phyloP scores from a whole-genome alignment of 2,113 vertebrate genomes.

The Brachionichthys hirsutus region DNA sequence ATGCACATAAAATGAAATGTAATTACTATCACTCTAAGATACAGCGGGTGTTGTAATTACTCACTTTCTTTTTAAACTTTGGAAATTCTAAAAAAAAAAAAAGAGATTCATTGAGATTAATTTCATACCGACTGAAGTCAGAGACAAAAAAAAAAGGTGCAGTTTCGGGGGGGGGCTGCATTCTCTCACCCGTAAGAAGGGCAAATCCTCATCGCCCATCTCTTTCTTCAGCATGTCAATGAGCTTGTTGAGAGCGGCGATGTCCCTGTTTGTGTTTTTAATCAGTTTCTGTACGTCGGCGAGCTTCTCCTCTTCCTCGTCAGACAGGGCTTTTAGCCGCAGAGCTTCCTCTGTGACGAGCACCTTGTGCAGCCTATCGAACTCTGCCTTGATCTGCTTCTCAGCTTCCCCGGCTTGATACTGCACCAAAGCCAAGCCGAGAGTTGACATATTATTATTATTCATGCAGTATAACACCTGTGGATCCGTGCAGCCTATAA shows the following conservation, averaged over 20 bases:
- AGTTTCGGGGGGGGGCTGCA: neutral
- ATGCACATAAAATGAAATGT: no score
- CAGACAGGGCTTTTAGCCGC: conserved; percentile 56
- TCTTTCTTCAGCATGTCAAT: conserved; percentile 63
- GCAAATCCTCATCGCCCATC: conserved; percentile 70
- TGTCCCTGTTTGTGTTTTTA: conserved; percentile 26
- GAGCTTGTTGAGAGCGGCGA: conserved; percentile 43
- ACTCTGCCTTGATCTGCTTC: conserved; percentile 67
- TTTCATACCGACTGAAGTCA: neutral
- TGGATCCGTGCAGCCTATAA: no score
- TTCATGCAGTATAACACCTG: no score
- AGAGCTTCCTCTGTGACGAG: conserved; percentile 56
- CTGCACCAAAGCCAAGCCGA: conserved; percentile 24
- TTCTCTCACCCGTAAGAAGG: conserved; percentile 60
- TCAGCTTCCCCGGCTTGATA: conserved; percentile 68
- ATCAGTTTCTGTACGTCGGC: conserved; percentile 32
- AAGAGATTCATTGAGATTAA: neutral
- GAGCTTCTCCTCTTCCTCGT: conserved; percentile 67
- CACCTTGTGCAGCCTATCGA: conserved; percentile 60
- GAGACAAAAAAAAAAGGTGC: neutral
- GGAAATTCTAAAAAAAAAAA: conserved; percentile 70
- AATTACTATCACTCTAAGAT: no score
- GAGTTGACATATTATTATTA: neutral
- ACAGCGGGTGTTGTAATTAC: conserved; percentile 20
- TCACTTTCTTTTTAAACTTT: conserved; percentile 71